These are phyloP conservation scores for Cryptocephalus primarius DNA, from an alignment of 2,888 invertebrate species.

Conservation along the genomic window DNA sequence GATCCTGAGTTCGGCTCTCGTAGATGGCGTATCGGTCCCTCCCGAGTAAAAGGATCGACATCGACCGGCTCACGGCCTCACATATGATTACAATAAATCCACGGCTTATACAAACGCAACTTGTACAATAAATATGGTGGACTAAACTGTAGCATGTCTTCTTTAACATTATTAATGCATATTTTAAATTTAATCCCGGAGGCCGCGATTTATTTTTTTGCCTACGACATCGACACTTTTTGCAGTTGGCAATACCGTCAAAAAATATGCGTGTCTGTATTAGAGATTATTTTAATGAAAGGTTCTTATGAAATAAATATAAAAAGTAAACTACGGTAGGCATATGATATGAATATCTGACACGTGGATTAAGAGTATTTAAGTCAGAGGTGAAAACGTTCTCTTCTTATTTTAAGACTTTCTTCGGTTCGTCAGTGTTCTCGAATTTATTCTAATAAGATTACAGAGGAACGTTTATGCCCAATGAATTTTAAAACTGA, in stretches of 20 bases:
- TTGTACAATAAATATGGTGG: slow-evolving; percentile 26
- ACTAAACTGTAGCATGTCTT: slow-evolving; percentile 29
- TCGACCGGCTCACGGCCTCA: slow-evolving; percentile 11
- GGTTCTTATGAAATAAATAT: too few species aligned
- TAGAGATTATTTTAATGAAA: background rate
- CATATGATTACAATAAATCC: slow-evolving; percentile 28
- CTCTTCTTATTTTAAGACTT: too few species aligned
- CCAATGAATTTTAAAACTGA: too few species aligned
- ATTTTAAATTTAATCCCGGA: slow-evolving; percentile 20
- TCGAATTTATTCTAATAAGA: too few species aligned
- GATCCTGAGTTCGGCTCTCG: slow-evolving; percentile 9
- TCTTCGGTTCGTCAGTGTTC: too few species aligned
- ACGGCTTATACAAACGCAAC: slow-evolving; percentile 25
- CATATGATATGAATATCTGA: too few species aligned
- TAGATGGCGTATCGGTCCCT: background rate
- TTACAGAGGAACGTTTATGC: too few species aligned
- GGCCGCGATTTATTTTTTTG: background rate
- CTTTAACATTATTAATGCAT: slow-evolving; percentile 24
- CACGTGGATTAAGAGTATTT: too few species aligned
- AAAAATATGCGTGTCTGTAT: background rate
- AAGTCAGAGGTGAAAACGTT: too few species aligned
- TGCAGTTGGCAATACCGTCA: too few species aligned
- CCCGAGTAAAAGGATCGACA: slow-evolving; percentile 8
- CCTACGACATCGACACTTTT: background rate
- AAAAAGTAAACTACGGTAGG: too few species aligned